These are phyloP conservation scores for Montipora cactus DNA, from an alignment of 64 coral and sea anemone species.

Conservation along the genomic window DNA sequence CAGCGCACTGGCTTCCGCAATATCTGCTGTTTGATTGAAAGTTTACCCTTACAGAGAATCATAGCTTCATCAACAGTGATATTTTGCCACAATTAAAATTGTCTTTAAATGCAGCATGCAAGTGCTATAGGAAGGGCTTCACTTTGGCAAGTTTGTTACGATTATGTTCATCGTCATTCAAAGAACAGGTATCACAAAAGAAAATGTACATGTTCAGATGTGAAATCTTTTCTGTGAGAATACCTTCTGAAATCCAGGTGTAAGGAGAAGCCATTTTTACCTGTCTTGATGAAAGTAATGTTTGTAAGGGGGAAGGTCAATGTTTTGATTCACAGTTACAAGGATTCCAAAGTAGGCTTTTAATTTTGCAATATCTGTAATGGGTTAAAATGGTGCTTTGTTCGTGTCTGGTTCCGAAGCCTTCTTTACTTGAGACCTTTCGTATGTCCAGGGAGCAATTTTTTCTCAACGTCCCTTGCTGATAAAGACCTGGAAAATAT, in stretches of 20 bases:
- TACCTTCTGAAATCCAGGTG: conserved; percentile 41
- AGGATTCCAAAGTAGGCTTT: too few relatives aligned
- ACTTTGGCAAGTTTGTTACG: conserved; percentile 35
- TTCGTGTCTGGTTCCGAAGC: too few relatives aligned
- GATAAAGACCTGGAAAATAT: too few relatives aligned
- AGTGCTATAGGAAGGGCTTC: conserved; percentile 1
- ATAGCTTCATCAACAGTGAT: conserved; percentile 53
- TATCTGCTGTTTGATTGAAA: conserved; percentile 50
- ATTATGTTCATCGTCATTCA: background rate
- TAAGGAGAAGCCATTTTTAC: conserved; percentile 66
- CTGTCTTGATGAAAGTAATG: conserved; percentile 52
- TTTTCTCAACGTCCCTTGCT: too few relatives aligned
- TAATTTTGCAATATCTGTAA: too few relatives aligned
- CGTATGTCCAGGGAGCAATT: too few relatives aligned
- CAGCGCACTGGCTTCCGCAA: conserved; percentile 45
- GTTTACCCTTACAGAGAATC: conserved; percentile 65
- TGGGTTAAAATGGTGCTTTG: too few relatives aligned
- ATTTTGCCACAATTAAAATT: conserved; percentile 50
- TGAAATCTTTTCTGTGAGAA: conserved; percentile 55
- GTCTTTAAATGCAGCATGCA: conserved; percentile 10
- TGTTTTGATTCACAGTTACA: too few relatives aligned
- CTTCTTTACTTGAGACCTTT: too few relatives aligned
- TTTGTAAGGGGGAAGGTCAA: background rate
- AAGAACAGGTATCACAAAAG: background rate
- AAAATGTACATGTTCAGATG: conserved; percentile 40